A percentile compares a stretch with the other conserved stretches of the same genome.
Evolutionary conservation across 2,113 vertebrate genomes (phyloP).

Genomic region (Taxidea taxus): DNA sequence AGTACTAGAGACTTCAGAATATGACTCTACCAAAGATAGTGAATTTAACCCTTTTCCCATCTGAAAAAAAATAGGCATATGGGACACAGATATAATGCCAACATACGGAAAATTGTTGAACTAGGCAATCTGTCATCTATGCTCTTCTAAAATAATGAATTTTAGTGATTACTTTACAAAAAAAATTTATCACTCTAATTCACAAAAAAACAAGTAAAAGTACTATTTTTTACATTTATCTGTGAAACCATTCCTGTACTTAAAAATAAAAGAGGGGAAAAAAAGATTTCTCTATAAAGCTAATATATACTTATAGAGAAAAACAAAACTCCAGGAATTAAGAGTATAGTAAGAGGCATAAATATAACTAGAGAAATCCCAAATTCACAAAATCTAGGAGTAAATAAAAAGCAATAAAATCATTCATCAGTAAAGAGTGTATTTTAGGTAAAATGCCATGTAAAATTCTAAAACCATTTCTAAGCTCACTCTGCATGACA

Average conservation of each 20-base stretch:
- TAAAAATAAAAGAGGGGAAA: neutral
- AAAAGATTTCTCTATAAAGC: neutral
- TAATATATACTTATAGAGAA: neutral
- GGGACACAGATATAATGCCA: slow-evolving; percentile 7
- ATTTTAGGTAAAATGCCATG: neutral
- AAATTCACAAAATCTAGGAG: slow-evolving; percentile 4
- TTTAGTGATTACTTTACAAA: neutral
- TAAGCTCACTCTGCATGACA: neutral
- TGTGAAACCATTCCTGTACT: neutral
- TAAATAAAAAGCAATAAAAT: slow-evolving; percentile 9
- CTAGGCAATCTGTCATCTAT: neutral
- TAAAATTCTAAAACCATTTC: slow-evolving; percentile 9
- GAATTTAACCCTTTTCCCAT: neutral
- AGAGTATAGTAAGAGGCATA: neutral
- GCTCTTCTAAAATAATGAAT: neutral
- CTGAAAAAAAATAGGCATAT: neutral
- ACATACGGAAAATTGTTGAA: neutral
- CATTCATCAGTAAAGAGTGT: neutral
- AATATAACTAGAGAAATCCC: neutral
- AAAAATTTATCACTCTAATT: neutral
- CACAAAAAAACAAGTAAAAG: neutral
- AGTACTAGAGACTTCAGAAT: neutral
- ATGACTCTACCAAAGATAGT: neutral
- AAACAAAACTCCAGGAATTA: slow-evolving; percentile 14
- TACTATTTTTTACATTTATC: neutral